These are phyloP conservation scores for Leptinotarsa peninsularis DNA, from an alignment of 2,888 invertebrate species.

Conservation along the genomic window DNA sequence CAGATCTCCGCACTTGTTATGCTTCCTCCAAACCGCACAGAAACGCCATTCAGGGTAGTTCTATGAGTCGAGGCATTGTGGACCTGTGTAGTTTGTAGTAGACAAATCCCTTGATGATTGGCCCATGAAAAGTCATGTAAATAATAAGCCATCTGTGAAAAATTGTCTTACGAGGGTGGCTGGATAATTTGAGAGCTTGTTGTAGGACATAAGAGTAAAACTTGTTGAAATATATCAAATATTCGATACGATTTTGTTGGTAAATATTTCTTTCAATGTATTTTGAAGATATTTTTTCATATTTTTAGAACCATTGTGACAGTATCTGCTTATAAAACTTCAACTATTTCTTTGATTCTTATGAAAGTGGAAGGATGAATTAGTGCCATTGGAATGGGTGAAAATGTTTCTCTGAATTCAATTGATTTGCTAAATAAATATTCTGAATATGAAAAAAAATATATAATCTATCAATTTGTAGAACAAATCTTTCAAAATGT, in stretches of 20 bases:
- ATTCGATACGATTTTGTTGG: not conserved
- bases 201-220: not conserved
- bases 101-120: constrained; percentile 32
- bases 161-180: constrained; percentile 12
- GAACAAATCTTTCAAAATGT: too few relatives aligned
- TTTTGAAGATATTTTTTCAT: too few relatives aligned
- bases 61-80: constrained; percentile 31
- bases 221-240: not conserved
- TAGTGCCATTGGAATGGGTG: too few relatives aligned
- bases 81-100: constrained; percentile 25
- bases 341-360: too few relatives aligned
- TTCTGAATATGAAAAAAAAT: too few relatives aligned
- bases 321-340: too few relatives aligned
- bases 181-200: constrained; percentile 1
- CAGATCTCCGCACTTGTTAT: constrained; percentile 35
- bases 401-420: too few relatives aligned
- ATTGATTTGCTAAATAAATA: too few relatives aligned
- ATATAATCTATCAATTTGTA: too few relatives aligned
- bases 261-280: too few relatives aligned
- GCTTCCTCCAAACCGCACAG: constrained; percentile 32
- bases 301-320: too few relatives aligned
- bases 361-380: too few relatives aligned
- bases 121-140: constrained; percentile 33
- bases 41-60: constrained; percentile 29
- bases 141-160: constrained; percentile 31